Base-by-base conservation (phyloP, 2,888 invertebrate species). In the Patella ulyssiponensis region DNA sequence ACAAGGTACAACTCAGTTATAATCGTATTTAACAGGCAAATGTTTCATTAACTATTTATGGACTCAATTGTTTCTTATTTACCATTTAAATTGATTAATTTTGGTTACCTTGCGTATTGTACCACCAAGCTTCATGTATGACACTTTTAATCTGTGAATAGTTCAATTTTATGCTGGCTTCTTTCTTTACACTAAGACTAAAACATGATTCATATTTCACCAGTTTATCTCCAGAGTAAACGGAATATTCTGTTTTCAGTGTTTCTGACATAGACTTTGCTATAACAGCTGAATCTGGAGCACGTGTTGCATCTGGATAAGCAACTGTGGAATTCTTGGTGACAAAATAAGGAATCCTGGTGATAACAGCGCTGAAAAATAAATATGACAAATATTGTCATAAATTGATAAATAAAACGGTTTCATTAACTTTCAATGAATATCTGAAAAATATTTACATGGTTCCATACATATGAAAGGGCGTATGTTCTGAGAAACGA, bases 131-230 rank as follows among this genome's bases (percentile, higher is more conserved):
- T 64, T 23, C 23, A 3, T 11, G 20, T 23, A 64, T 23, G 23
- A 64, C 23, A 3, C 11, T 23, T 4, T 64, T 14, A 12, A 64
- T 64, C 14, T 64, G 20, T 23, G 11, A 23, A 23, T 20, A 23
- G 12, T 64, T 20, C 14, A 64, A 23, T 11, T 20, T 64, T 12
- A 64, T 23, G 23, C 64, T 20, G 9, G 4, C 64, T 64, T 64
- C 64, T 64, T 23, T 64, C 23, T 64, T 64, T 11, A 64, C 23
- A 64, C 64, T 64, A 11, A 64, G 64, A 64, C 20, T 23, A 23
- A 64, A 64, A 15, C 64, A 64, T 20, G 64, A 20, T 23, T 64
- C 23, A 64, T 64, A 64, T 64, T 64, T 64, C 20, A 64, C 64
- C 11, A 64, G 7, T 64, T 64, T 64, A 20, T 64, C 23, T 9